These are phyloP conservation scores for Drosophila cardini DNA, from an alignment of 1,140 invertebrate genomes.

Conservation along the genomic window DNA sequence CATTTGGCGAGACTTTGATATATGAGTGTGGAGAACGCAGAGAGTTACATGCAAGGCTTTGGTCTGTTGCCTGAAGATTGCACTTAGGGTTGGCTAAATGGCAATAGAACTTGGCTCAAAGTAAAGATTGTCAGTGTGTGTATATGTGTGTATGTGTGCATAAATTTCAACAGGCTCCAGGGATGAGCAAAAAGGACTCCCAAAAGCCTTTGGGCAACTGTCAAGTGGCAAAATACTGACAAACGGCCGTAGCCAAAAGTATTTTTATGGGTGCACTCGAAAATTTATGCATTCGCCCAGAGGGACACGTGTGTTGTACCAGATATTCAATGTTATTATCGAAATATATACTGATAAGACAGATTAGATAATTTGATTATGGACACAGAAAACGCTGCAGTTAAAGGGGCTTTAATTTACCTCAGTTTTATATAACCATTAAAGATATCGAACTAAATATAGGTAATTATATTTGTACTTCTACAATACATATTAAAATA, in stretches of 20 bases:
- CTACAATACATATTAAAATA: too few relatives aligned
- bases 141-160: conserved; percentile 34
- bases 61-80: conserved; percentile 28
- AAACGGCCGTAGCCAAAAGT: conserved; percentile 34
- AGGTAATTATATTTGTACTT: too few relatives aligned
- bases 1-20: conserved; percentile 52
- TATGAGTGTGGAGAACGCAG: conserved; percentile 26
- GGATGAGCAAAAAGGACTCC: conserved; percentile 4
- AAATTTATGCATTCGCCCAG: conserved; percentile 36
- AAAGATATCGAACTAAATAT: neutral
- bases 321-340: conserved; percentile 10
- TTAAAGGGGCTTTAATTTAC: neutral
- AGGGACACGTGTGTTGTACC: conserved; percentile 8
- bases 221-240: conserved; percentile 43
- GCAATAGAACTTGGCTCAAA: conserved; percentile 3
- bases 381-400: neutral
- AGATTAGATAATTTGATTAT: neutral
- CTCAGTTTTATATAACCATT: neutral
- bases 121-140: neutral
- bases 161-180: conserved; percentile 43
- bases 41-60: neutral
- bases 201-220: conserved; percentile 39
- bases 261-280: conserved; percentile 27
- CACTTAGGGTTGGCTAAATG: conserved; percentile 45
- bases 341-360: conserved; percentile 28